A percentile compares a stretch with the other conserved stretches of the same genome.
Evolutionary conservation across 2,888 invertebrate species (phyloP).

Genomic region (Andricus curvator): DNA sequence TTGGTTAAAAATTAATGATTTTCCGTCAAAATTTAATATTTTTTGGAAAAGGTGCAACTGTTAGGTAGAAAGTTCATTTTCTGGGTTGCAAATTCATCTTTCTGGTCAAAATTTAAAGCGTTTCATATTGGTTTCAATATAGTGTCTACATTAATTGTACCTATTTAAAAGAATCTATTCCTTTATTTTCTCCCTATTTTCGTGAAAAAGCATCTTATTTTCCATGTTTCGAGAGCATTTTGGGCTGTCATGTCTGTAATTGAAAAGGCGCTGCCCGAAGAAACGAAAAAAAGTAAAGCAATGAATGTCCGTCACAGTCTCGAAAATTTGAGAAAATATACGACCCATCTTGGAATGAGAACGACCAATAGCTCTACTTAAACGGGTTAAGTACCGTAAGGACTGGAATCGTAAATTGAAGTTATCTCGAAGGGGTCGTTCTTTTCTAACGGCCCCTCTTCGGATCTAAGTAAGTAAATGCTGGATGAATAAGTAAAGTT

Average conservation of each 20-base stretch:
- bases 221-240: too few species aligned
- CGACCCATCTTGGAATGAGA: conserved; percentile 12
- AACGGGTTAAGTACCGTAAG: conserved; percentile 56
- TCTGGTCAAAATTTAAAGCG: too few species aligned
- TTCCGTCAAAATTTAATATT: too few species aligned
- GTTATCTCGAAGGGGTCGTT: conserved; percentile 60
- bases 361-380: conserved; percentile 52
- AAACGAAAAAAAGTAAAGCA: neutral
- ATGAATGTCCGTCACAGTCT: conserved; percentile 8
- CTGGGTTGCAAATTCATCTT: too few species aligned
- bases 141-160: too few species aligned
- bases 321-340: conserved; percentile 33
- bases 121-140: too few species aligned
- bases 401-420: conserved; percentile 61
- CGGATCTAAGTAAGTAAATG: conserved; percentile 69
- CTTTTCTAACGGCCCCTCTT: conserved; percentile 54
- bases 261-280: neutral
- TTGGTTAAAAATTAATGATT: too few species aligned
- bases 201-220: too few species aligned
- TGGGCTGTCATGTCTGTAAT: neutral
- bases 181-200: too few species aligned
- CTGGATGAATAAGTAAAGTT: conserved; percentile 69
- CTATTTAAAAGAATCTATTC: too few species aligned
- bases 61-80: too few species aligned
- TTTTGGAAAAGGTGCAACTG: too few species aligned